Evolutionary conservation across 2,797 vertebrate genomes (phyloP), one percentile per base, ranked within the genome.

Genomic region (Poeciliopsis infans): DNA sequence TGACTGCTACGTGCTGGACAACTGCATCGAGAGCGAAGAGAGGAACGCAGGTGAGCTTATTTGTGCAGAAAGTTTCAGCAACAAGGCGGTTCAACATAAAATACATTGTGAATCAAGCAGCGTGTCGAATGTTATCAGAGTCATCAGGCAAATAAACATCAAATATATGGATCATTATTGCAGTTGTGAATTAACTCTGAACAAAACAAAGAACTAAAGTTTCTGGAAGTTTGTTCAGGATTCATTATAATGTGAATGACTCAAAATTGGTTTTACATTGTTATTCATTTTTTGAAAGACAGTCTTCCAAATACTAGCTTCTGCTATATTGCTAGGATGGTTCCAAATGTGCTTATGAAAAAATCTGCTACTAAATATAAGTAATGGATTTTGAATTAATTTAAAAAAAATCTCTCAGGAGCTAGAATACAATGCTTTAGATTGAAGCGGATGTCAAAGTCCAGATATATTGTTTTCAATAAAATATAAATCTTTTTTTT

Each of bases 1-100:
- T 72, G 75, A 83, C 80, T 70, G 79, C 85, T 70, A 64, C 66
- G 47, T 75, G 75, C 77, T 78, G 57, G 57, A 61, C 13, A 33
- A 28, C 57, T 28, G 53, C 4, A 4, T 57, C 53, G 2, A 2
- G 53, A 57, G 25, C 12, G 53, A 57, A 12, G 25, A 28, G 25
- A n/a, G n/a, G 53, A 6, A 25, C n/a, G 8, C 10, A n/a, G 53
- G n/a, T 3, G 4, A 55, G 25, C 7, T 55, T n/a, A 11, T 55
- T 57, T 57, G 53, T 28, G n/a, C 25, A 57, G 53, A 12, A 57
- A 11, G 2, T 12, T 13, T 57, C 25, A 28, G 25, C 25, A n/a
- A 57, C 25, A 12, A 55, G 53, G 10, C 8, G n/a, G 53, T n/a
- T 55, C 10, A 12, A 5, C 11, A 12, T n/a, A 57, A 5, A 57